Evolutionary conservation across 2,888 invertebrate genomes (phyloP).

Genomic region (Papilio gigon): DNA sequence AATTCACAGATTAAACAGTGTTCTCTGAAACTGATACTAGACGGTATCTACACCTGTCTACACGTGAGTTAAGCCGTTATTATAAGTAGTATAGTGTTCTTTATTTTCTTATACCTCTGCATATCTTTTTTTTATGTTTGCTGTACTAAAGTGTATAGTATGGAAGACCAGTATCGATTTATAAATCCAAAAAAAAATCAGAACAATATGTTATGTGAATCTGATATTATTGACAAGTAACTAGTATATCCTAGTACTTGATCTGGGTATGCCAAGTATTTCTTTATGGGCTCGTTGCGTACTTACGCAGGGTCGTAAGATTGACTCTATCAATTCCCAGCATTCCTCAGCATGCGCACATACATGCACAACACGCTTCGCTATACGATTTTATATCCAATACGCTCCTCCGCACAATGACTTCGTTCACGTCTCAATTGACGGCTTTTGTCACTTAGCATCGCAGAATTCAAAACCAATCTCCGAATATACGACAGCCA

Average conservation of each 20-base stretch:
- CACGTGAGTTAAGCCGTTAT: too few relatives aligned
- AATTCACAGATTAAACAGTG: not conserved
- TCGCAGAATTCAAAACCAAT: slow-evolving; percentile 15
- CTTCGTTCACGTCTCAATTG: slow-evolving; percentile 70
- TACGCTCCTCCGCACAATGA: slow-evolving; percentile 55
- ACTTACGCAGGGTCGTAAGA: slow-evolving; percentile 10
- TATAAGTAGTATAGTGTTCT: too few relatives aligned
- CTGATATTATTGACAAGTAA: too few relatives aligned
- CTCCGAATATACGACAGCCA: slow-evolving; percentile 2
- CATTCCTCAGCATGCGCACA: slow-evolving; percentile 11
- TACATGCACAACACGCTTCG: not conserved
- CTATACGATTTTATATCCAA: slow-evolving; percentile 1
- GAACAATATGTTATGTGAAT: too few relatives aligned
- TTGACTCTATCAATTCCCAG: slow-evolving; percentile 33
- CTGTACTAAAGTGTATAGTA: too few relatives aligned
- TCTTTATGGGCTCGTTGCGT: slow-evolving; percentile 17
- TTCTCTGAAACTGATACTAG: too few relatives aligned
- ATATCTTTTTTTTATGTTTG: too few relatives aligned
- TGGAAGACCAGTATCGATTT: too few relatives aligned
- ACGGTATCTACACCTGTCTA: too few relatives aligned
- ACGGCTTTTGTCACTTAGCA: slow-evolving; percentile 49
- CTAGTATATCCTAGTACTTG: too few relatives aligned
- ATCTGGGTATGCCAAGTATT: not conserved
- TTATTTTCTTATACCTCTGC: too few relatives aligned
- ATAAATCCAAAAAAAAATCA: too few relatives aligned